These are phyloP conservation scores for Triplophysa yarkandensis DNA, from an alignment of 2,797 vertebrate species.

Conservation along the genomic window DNA sequence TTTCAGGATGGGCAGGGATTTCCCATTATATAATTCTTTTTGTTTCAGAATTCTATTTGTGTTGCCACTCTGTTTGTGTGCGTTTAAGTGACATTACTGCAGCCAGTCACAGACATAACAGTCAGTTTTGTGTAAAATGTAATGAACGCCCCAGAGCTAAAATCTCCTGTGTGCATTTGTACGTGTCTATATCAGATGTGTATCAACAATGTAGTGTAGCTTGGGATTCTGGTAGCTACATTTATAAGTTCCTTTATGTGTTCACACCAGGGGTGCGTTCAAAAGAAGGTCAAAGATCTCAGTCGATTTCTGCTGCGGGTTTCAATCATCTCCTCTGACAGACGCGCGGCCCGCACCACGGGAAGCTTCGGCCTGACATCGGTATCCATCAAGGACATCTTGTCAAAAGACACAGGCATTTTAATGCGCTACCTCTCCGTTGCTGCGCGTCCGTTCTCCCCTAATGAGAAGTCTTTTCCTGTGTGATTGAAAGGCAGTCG, in stretches of 20 bases:
- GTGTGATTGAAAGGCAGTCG: slow-evolving; percentile 59
- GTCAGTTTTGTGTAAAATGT: slow-evolving; percentile 33
- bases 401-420: slow-evolving; percentile 57
- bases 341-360: slow-evolving; percentile 27
- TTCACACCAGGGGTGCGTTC: slow-evolving; percentile 1
- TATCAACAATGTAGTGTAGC: not conserved
- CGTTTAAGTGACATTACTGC: not conserved
- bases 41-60: slow-evolving; percentile 47
- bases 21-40: slow-evolving; percentile 58
- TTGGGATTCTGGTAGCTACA: not conserved
- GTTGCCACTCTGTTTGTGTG: slow-evolving; percentile 35
- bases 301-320: slow-evolving; percentile 29
- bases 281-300: slow-evolving; percentile 44
- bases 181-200: slow-evolving; percentile 16
- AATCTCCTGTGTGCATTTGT: slow-evolving; percentile 8
- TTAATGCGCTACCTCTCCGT: slow-evolving; percentile 57
- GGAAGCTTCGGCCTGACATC: slow-evolving; percentile 51
- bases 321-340: slow-evolving; percentile 41
- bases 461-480: slow-evolving; percentile 54
- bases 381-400: slow-evolving; percentile 56
- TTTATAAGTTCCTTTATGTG: slow-evolving; percentile 8
- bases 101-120: slow-evolving; percentile 4
- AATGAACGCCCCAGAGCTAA: slow-evolving; percentile 30
- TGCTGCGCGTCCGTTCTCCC: slow-evolving; percentile 48
- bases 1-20: slow-evolving; percentile 61